These are phyloP conservation scores for Hybognathus amarus DNA, from an alignment of 2,797 vertebrate genomes.

Conservation along the genomic window DNA sequence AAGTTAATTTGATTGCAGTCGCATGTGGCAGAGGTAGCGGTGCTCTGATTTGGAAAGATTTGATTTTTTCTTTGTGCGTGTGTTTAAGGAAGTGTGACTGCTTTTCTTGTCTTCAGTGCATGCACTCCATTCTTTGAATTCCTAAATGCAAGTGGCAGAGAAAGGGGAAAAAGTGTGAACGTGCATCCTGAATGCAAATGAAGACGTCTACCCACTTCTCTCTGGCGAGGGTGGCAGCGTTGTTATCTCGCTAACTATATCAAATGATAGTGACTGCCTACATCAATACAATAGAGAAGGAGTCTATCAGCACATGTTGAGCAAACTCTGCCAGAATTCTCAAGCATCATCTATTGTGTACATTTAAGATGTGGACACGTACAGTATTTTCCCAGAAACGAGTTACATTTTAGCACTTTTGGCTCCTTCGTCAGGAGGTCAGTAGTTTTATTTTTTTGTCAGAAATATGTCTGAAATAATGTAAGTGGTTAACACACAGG, in stretches of 20 bases:
- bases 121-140: slow-evolving; percentile 54
- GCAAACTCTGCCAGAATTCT: slow-evolving; percentile 33
- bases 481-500: background rate
- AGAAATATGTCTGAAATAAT: background rate
- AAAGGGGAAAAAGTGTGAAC: background rate
- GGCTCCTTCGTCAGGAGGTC: background rate
- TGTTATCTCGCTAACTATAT: slow-evolving; percentile 12
- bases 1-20: slow-evolving; percentile 61
- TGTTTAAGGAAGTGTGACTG: slow-evolving; percentile 32
- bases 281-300: slow-evolving; percentile 24
- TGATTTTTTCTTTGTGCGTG: slow-evolving; percentile 35
- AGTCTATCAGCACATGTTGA: slow-evolving; percentile 44
- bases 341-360: slow-evolving; percentile 14
- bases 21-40: slow-evolving; percentile 26
- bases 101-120: slow-evolving; percentile 34
- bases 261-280: slow-evolving; percentile 39
- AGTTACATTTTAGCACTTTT: background rate
- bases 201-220: slow-evolving; percentile 26
- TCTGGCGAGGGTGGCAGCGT: slow-evolving; percentile 12
- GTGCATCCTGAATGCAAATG: background rate
- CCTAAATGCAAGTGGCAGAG: slow-evolving; percentile 30
- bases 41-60: slow-evolving; percentile 56
- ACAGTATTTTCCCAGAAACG: background rate
- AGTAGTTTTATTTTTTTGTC: background rate
- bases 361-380: background rate